phyloP scores from a whole-genome alignment of 2,888 invertebrate species.

The Metallyticus violacea region DNA sequence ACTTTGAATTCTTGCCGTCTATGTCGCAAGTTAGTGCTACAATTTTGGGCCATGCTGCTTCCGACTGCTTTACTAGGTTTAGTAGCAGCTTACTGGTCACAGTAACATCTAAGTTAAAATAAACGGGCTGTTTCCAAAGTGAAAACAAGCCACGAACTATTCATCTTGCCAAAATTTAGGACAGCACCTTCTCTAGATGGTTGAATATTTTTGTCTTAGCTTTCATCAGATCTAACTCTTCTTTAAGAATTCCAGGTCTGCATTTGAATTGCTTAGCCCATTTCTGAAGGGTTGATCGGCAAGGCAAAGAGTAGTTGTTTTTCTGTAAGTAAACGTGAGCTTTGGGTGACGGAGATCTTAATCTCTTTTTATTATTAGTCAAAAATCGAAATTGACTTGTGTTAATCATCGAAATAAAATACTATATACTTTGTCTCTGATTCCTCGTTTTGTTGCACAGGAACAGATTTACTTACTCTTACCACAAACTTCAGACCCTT shows the following conservation, averaged over 20 bases:
- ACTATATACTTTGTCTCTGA: not conserved
- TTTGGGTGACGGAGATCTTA: not conserved
- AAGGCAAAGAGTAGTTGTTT: not conserved
- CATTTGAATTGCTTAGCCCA: not conserved
- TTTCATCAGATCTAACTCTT: not conserved
- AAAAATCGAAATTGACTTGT: not conserved
- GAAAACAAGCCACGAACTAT: not conserved
- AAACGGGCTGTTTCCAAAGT: too few relatives aligned
- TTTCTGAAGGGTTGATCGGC: not conserved
- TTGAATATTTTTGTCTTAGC: not conserved
- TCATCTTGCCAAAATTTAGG: not conserved
- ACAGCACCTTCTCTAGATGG: not conserved
- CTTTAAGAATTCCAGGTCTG: not conserved
- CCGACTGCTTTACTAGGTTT: not conserved
- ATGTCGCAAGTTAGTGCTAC: not conserved
- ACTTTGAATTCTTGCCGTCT: not conserved
- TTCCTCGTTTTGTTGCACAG: not conserved
- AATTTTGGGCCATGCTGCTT: not conserved
- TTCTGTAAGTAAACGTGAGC: not conserved
- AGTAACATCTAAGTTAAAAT: not conserved
- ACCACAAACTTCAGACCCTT: too few relatives aligned
- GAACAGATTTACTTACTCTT: not conserved
- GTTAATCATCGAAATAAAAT: not conserved
- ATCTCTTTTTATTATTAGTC: not conserved
- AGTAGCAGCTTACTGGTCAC: not conserved